Conservation (phyloP, 2,113 vertebrate species). For the Pterocles orientalis region DNA sequence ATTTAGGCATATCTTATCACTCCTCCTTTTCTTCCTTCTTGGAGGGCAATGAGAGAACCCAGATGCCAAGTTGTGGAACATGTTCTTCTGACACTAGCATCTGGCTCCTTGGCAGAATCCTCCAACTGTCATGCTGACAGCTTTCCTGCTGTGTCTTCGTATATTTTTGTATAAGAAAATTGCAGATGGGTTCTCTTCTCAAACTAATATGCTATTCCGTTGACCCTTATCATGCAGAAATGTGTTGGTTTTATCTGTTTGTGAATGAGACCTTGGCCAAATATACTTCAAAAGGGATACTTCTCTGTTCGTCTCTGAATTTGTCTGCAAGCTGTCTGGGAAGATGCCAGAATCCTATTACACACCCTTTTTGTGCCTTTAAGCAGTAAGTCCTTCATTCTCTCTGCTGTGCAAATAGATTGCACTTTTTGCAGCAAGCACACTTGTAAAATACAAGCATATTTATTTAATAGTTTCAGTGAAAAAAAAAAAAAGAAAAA, state of each 20-base stretch:
- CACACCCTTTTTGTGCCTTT: slow-evolving; percentile 70
- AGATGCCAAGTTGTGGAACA: slow-evolving; percentile 78
- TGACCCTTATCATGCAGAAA: slow-evolving; percentile 70
- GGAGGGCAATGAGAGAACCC: slow-evolving; percentile 67
- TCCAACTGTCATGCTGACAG: slow-evolving; percentile 75
- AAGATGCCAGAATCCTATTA: slow-evolving; percentile 70
- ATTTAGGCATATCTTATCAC: slow-evolving; percentile 74
- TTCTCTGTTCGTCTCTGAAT: slow-evolving; percentile 67
- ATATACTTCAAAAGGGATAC: slow-evolving; percentile 61
- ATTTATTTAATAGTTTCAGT: slow-evolving; percentile 60
- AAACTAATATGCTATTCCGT: slow-evolving; percentile 62
- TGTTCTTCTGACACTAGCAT: slow-evolving; percentile 78
- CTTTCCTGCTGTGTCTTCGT: slow-evolving; percentile 74
- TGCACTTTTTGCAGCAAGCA: slow-evolving; percentile 70
- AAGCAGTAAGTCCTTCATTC: slow-evolving; percentile 68
- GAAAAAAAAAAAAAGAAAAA: not conserved
- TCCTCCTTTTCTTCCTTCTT: slow-evolving; percentile 70
- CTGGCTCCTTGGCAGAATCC: slow-evolving; percentile 72
- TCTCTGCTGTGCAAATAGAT: slow-evolving; percentile 69
- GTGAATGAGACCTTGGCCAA: slow-evolving; percentile 66
- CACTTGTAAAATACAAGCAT: slow-evolving; percentile 59
- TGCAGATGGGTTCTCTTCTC: slow-evolving; percentile 66
- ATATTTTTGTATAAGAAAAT: slow-evolving; percentile 70
- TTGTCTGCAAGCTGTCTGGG: slow-evolving; percentile 72
- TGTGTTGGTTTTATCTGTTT: slow-evolving; percentile 61